Conservation (phyloP, 2,113 vertebrate genomes). For the Parotia lawesii region DNA sequence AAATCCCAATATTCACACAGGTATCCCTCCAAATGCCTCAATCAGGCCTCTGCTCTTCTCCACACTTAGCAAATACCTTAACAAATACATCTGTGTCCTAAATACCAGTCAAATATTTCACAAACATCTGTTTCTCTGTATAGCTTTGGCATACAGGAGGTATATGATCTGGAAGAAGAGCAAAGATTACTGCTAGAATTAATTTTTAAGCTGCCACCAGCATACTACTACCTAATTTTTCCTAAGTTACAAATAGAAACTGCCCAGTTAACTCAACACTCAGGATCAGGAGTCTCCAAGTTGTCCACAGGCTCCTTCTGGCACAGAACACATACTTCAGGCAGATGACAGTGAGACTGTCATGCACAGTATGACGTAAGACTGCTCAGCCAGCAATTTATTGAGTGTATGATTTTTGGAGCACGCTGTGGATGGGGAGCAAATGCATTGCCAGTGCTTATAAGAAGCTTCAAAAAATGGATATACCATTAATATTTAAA, state of each 20-base stretch:
- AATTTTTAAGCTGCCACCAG: background rate
- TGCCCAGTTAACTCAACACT: background rate
- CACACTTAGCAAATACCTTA: background rate
- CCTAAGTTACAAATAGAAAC: background rate
- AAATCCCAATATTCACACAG: background rate
- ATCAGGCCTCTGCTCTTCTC: background rate
- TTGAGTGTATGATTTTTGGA: background rate
- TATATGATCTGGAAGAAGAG: background rate
- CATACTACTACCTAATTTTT: background rate
- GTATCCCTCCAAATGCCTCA: background rate
- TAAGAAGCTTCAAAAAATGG: background rate
- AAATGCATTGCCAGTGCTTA: background rate
- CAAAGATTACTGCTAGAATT: background rate
- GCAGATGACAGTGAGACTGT: background rate
- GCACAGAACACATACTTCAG: background rate
- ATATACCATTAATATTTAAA: background rate
- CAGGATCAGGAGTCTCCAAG: background rate
- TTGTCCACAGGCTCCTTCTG: background rate
- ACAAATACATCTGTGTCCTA: background rate
- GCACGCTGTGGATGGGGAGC: background rate
- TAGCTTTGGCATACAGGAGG: background rate
- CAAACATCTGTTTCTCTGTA: background rate
- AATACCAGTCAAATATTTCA: background rate
- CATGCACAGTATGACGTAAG: background rate
- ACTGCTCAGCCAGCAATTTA: background rate